Base-by-base conservation (phyloP, 2,113 vertebrate genomes). In the Strix aluco region DNA sequence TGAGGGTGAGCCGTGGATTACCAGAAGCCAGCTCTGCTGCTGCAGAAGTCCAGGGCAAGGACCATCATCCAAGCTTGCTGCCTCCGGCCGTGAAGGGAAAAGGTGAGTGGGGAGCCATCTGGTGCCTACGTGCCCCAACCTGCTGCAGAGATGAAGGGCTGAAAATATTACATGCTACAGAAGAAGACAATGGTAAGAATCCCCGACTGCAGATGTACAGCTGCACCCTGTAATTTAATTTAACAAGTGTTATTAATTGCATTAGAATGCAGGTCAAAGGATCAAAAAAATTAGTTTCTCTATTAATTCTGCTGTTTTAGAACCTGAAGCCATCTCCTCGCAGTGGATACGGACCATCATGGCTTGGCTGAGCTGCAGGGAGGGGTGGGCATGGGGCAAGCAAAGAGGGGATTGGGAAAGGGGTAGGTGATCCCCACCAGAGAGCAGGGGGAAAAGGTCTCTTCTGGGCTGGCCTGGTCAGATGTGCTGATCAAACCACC, bases 401-500 rank as follows among this genome's bases (percentile, higher is more conserved):
- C 18, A 27, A 32, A 36, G 16, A 11, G 49, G n/a, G 44, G 8
- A 40, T 25, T 4, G 21, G 10, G 16, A 9, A 83, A 40, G 11
- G 22, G 13, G 9, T 32, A 34, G 4, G 1, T 26, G 26, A 11
- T 46, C 15, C 46, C 44, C 15, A 10, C 8, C 15, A 30, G 8
- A 26, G 44, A 13, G 10, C 7, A 17, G 8, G n/a, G 40, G 30
- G 13, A 5, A 3, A 38, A 32, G 5, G 7, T 70, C 27, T 30
- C 10, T 44, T 34, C 57, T 38, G 26, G 51, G 10, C 1, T 22
- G 19, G 20, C 17, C 15, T 2, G 3, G 21, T 15, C 32, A 22
- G 30, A 30, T 0, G 0, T 8, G 4, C 17, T 12, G 22, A 19
- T 18, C 29, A 51, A 86, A 49, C 5, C 0, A 0, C 65, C 38